phyloP scores from a whole-genome alignment of 2,888 invertebrate species.

The Pharmacophagus antenor region DNA sequence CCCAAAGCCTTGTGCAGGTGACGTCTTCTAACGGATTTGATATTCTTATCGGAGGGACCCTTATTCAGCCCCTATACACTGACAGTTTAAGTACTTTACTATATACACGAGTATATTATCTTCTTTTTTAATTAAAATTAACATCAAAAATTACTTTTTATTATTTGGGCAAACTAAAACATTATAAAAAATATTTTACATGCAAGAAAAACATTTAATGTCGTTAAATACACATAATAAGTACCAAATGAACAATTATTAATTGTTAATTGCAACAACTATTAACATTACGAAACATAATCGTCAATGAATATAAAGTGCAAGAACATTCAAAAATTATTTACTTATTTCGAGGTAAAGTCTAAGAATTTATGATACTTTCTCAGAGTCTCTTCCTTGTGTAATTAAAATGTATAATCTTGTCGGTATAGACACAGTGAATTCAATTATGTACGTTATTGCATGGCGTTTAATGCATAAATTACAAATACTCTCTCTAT shows the following conservation, averaged over 20 bases:
- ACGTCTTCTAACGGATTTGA: neutral
- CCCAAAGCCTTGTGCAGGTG: neutral
- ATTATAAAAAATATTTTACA: no score
- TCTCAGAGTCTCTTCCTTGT: no score
- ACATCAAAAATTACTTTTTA: neutral
- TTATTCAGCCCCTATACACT: constrained; percentile 1
- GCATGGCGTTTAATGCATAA: constrained; percentile 1
- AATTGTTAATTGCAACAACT: no score
- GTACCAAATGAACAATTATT: no score
- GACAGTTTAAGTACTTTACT: no score
- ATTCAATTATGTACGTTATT: neutral
- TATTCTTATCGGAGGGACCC: neutral
- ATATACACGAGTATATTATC: neutral
- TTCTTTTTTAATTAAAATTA: neutral
- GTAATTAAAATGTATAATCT: neutral
- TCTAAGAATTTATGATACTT: neutral
- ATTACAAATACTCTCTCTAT: neutral
- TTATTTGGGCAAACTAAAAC: neutral
- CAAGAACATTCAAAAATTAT: neutral
- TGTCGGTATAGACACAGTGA: neutral
- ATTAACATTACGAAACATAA: no score
- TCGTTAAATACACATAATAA: no score
- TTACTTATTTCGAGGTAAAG: neutral
- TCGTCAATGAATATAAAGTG: no score
- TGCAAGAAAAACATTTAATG: no score